Conservation (phyloP, 2,113 vertebrate species). For the Daboia siamensis region DNA sequence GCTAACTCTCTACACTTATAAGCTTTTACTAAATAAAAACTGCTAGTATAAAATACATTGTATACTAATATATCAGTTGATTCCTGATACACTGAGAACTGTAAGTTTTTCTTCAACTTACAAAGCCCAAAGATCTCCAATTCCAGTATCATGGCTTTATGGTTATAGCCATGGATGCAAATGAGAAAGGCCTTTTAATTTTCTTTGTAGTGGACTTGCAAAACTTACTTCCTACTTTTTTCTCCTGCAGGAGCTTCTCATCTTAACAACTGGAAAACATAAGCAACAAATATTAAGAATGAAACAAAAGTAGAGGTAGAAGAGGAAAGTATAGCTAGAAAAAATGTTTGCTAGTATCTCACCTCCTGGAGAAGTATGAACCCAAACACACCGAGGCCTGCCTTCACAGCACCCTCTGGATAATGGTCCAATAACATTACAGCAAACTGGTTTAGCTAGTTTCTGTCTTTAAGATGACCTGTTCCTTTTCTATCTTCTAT, state of each 20-base stretch:
- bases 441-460: neutral
- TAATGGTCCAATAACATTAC: neutral
- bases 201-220: neutral
- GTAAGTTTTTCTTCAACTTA: neutral
- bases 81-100: neutral
- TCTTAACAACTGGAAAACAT: neutral
- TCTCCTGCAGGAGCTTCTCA: neutral
- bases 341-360: neutral
- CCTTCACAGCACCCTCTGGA: neutral
- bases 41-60: neutral
- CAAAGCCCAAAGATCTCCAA: neutral
- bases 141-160: neutral
- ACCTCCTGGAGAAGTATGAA: neutral
- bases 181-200: neutral
- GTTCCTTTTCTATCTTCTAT: neutral
- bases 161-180: neutral
- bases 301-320: neutral
- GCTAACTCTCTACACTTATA: neutral
- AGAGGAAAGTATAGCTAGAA: neutral
- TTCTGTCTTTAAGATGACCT: neutral
- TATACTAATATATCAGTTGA: neutral
- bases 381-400: neutral
- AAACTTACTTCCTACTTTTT: neutral
- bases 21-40: neutral
- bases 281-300: neutral